These are phyloP conservation scores for Solea solea DNA, from an alignment of 2,113 vertebrate species.

Conservation along the genomic window DNA sequence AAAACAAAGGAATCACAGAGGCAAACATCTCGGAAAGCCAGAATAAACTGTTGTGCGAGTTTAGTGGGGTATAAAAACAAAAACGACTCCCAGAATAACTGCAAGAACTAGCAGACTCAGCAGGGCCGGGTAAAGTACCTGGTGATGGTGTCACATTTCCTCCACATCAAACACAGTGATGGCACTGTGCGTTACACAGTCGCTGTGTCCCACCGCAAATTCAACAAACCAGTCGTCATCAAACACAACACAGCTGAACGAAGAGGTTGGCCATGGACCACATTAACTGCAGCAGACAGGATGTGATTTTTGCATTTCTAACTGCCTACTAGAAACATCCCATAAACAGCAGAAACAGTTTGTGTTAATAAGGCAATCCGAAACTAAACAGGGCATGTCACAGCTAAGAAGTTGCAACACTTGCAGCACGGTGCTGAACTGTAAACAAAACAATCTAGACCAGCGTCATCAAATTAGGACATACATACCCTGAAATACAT, in stretches of 20 bases:
- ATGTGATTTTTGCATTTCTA: slow-evolving; percentile 58
- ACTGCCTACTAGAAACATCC: slow-evolving; percentile 58
- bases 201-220: slow-evolving; percentile 63
- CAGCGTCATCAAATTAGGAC: slow-evolving; percentile 15
- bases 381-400: slow-evolving; percentile 50
- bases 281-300: slow-evolving; percentile 61
- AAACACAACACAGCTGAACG: slow-evolving; percentile 59
- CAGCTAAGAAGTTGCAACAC: slow-evolving; percentile 51
- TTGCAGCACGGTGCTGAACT: slow-evolving; percentile 16
- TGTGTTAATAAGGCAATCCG: slow-evolving; percentile 38
- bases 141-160: slow-evolving; percentile 37
- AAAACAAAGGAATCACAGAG: slow-evolving; percentile 18
- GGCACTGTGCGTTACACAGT: slow-evolving; percentile 42
- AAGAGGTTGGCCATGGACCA: slow-evolving; percentile 49
- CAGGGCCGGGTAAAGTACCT: slow-evolving; percentile 71
- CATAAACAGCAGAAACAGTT: slow-evolving; percentile 50
- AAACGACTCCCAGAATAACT: slow-evolving; percentile 56
- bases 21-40: slow-evolving; percentile 25
- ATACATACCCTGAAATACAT: background rate
- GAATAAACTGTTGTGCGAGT: slow-evolving; percentile 32
- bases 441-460: slow-evolving; percentile 40
- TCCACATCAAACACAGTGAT: slow-evolving; percentile 64
- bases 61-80: slow-evolving; percentile 58
- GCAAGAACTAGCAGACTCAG: slow-evolving; percentile 48
- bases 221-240: slow-evolving; percentile 64